Evolutionary conservation across 2,113 vertebrate species (phyloP), one percentile per base, ranked within the genome.

Genomic region (Tychaedon coryphoeus): DNA sequence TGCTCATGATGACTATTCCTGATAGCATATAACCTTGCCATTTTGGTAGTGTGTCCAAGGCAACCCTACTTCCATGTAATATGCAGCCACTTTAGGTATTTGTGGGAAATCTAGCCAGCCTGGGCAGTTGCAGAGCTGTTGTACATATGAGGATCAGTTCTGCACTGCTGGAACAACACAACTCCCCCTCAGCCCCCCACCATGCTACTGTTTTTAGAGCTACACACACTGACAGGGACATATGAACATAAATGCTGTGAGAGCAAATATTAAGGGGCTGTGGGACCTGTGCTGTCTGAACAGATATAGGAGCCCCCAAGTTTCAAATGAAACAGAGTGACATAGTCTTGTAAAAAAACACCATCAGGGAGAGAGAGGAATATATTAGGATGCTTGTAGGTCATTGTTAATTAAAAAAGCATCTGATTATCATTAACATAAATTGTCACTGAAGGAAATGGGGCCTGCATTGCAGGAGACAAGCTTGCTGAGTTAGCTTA

Each of bases 321-420:
- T 86, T 92, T 82, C 84, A 95, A 62, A 91, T 70, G 40, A 87
- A 94, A 88, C 3, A 1, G 66, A 95, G 45, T 95, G 89, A 91
- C 90, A 89, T 6, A n/a, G 29, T 82, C 54, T 76, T 82, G 81
- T 72, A 75, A 95, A 90, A 95, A 95, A 56, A 53, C 54, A 50
- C 42, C 62, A 79, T 70, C 47, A 42, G 58, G 74, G 54, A 88
- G 67, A 93, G 50, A 70, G 47, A 80, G 38, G 92, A 94, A 94
- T 92, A 62, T 88, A 96, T 93, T 93, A 82, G 77, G 71, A 91
- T 92, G 67, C 88, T 96, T 92, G 90, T 92, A 95, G 93, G 93
- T 95, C 93, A 88, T 79, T 95, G 81, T 94, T 96, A 97, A 96
- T 96, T 96, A 77, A 95, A 94, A 96, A 96, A 93, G 81, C 85